Conservation (phyloP, 2,888 invertebrate genomes). For the Galeruca laticollis region DNA sequence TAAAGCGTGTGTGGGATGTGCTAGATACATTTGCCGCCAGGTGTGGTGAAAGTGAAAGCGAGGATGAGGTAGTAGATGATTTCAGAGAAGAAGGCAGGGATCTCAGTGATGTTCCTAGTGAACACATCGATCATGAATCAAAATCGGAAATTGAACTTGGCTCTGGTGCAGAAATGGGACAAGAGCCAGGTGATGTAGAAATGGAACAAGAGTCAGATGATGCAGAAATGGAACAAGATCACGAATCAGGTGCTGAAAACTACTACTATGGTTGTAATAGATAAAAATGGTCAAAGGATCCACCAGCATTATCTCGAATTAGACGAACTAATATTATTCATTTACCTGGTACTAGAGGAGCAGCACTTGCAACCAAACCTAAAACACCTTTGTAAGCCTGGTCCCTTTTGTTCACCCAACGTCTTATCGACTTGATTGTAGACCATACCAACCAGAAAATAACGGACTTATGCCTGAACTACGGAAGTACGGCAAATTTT, state of each 20-base stretch:
- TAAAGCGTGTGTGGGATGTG: too few species aligned
- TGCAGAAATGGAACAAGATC: conserved; percentile 14
- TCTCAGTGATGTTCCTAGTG: conserved; percentile 12
- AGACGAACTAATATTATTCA: neutral
- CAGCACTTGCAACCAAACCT: too few species aligned
- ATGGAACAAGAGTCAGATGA: too few species aligned
- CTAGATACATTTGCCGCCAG: too few species aligned
- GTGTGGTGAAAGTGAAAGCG: too few species aligned
- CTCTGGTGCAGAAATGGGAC: too few species aligned
- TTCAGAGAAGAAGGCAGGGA: conserved; percentile 5
- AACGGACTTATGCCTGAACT: neutral
- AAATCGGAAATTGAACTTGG: conserved; percentile 13
- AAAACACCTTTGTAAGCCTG: too few species aligned
- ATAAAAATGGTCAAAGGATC: conserved; percentile 35
- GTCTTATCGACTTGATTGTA: conserved; percentile 15
- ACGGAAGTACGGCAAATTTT: conserved; percentile 8
- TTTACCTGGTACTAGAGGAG: too few species aligned
- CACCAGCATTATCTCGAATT: conserved; percentile 25
- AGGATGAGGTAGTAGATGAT: too few species aligned
- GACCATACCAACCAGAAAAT: conserved; percentile 28
- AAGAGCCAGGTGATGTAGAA: too few species aligned
- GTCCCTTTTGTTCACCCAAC: too few species aligned
- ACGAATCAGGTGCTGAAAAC: conserved; percentile 15
- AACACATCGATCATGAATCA: conserved; percentile 19
- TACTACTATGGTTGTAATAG: conserved; percentile 36